phyloP scores from a whole-genome alignment of 2,113 vertebrate species.

The Canis aureus region DNA sequence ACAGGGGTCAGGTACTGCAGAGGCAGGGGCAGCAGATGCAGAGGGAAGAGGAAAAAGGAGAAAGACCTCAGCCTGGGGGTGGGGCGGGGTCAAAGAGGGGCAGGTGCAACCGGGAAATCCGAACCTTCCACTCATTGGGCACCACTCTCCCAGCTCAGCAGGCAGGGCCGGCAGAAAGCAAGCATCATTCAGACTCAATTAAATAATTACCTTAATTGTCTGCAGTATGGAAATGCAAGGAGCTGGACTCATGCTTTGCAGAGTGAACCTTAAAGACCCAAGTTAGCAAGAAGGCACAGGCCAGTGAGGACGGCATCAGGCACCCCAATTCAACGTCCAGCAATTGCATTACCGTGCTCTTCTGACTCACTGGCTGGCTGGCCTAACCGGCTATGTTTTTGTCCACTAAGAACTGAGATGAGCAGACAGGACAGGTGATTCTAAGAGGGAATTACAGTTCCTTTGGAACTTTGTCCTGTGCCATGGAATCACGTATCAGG shows the following conservation, averaged over 20 bases:
- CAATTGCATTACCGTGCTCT: background rate
- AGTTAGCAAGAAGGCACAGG: background rate
- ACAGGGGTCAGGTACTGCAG: background rate
- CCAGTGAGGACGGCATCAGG: accelerated
- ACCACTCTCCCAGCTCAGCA: background rate
- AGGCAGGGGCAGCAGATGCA: background rate
- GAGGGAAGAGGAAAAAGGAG: background rate
- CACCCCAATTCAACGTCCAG: too few species aligned
- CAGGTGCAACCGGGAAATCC: background rate
- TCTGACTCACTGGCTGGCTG: background rate
- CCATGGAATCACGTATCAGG: background rate
- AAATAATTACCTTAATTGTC: background rate
- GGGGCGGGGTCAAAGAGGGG: background rate
- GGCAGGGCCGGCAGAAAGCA: background rate
- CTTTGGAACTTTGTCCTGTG: background rate
- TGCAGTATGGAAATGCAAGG: too few species aligned
- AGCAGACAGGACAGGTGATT: background rate
- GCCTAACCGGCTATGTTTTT: background rate
- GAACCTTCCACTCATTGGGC: background rate
- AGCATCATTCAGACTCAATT: background rate
- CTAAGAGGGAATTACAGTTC: background rate
- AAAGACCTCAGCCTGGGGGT: background rate
- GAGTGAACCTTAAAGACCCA: background rate
- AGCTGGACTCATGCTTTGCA: background rate
- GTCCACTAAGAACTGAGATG: background rate